Evolutionary conservation across 2,888 invertebrate genomes (phyloP), one percentile per base, ranked within the genome.

Genomic region (Tachina fera): DNA sequence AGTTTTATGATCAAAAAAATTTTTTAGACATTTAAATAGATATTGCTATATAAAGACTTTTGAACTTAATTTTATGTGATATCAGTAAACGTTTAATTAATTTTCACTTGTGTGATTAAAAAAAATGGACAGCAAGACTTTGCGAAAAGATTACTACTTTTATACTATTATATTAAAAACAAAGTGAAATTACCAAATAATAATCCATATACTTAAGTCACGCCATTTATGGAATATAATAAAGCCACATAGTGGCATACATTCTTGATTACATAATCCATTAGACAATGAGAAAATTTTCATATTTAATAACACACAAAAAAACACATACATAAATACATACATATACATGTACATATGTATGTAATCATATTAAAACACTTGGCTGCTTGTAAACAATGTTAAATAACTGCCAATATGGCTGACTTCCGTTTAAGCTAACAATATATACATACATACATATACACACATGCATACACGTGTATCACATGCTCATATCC

Each of bases 391-490:
- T 61, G 74, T 74, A 74, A 83, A 77, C 77, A 83, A 76, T 71
- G 47, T 63, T 76, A 71, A 70, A 71, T 72, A 67, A 51, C 31
- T 67, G 67, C 83, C 77, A 78, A 78, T 83, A 83, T 83, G 83
- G 83, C 83, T 74, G 83, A 83, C 77, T 83, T 83, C 83, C 83
- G 72, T 45, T 83, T 72, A 67, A 39, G 39, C 83, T 45, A 58
- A 53, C 4, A 61, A 31, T 13, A 53, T 51, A 19, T 41, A n/a
- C 0, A 14, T 58, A 49, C 1, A 68, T 39, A 43, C 14, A 19
- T n/a, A 43, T 10, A 43, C 43, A 70, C 19, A 43, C n/a, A 60
- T 31, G 4, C 31, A 31, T 31, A 22, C 3, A 3, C 3, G 4
- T 31, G 31, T 31, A 31, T 31, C n/a, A 31, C 51, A 45, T 22